These are phyloP conservation scores for Noctua pronuba DNA, from an alignment of 2,888 invertebrate species.

Conservation along the genomic window DNA sequence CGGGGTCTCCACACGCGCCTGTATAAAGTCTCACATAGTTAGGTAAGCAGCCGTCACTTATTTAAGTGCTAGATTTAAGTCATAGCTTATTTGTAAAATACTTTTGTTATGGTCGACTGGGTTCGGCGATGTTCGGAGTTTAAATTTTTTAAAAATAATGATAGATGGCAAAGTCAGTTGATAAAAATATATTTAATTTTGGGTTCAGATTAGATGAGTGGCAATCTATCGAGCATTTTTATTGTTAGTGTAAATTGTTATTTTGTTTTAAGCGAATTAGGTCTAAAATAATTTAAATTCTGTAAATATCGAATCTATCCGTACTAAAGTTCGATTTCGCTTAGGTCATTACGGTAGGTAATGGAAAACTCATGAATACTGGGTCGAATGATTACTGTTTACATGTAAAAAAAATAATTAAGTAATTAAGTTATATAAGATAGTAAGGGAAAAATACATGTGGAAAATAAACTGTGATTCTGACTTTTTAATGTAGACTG, in stretches of 20 bases:
- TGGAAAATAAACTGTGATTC: constrained; percentile 91
- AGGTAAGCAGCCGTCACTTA: constrained; percentile 83
- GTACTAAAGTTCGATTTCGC: constrained; percentile 87
- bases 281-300: constrained; percentile 88
- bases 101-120: constrained; percentile 90
- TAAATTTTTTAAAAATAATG: constrained; percentile 86
- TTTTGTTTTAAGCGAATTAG: constrained; percentile 89
- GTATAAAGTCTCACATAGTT: constrained; percentile 79
- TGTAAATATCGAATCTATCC: constrained; percentile 89
- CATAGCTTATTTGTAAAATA: constrained; percentile 87
- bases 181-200: constrained; percentile 87
- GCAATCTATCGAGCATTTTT: constrained; percentile 90
- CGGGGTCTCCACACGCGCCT: constrained; percentile 62
- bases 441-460: constrained; percentile 85
- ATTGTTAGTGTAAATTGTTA: constrained; percentile 90
- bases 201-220: constrained; percentile 87
- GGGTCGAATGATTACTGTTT: constrained; percentile 86
- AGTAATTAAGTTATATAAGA: constrained; percentile 79
- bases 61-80: constrained; percentile 85
- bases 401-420: constrained; percentile 82
- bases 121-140: constrained; percentile 89
- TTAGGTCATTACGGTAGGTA: constrained; percentile 87
- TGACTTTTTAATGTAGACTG: constrained; percentile 89
- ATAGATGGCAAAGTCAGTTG: constrained; percentile 87
- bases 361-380: constrained; percentile 85